A percentile compares a stretch with the other conserved stretches of the same genome.
These are phyloP conservation scores for Bilobella aurantiaca DNA, from an alignment of 1,140 invertebrate species.

Conservation along the genomic window DNA sequence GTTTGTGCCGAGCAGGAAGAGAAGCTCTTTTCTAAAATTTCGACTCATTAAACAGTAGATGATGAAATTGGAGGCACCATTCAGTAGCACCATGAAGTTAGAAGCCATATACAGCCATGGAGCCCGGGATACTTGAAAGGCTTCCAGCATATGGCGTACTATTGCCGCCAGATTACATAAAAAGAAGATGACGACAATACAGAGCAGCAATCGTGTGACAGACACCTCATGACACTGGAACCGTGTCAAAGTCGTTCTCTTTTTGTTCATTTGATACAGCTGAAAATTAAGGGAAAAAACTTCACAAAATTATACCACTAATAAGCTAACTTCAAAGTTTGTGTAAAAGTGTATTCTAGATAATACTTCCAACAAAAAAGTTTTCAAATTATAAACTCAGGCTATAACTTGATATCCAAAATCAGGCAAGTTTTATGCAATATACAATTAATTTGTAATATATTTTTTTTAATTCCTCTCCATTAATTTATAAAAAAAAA, in stretches of 20 bases:
- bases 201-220: slow-evolving; percentile 83
- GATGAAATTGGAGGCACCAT: slow-evolving; percentile 92
- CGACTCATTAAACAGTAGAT: slow-evolving; percentile 95
- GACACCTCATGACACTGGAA: slow-evolving; percentile 74
- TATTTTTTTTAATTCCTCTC: no score
- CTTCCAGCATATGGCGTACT: slow-evolving; percentile 76
- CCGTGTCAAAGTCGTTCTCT: slow-evolving; percentile 64
- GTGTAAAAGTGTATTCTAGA: no score
- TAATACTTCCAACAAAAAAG: no score
- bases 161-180: slow-evolving; percentile 80
- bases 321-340: no score
- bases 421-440: no score
- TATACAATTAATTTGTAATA: no score
- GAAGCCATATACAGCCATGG: slow-evolving; percentile 34
- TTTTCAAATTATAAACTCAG: no score
- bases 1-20: not conserved
- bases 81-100: slow-evolving; percentile 86
- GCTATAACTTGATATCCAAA: no score
- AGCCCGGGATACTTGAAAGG: slow-evolving; percentile 45
- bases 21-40: slow-evolving; percentile 54
- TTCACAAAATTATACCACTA: no score
- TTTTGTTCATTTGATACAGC: slow-evolving; percentile 66
- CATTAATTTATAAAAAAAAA: no score
- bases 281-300: no score
- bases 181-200: slow-evolving; percentile 85